Evolutionary conservation across 2,888 invertebrate species (phyloP).

Genomic region (Thecophora atra): DNA sequence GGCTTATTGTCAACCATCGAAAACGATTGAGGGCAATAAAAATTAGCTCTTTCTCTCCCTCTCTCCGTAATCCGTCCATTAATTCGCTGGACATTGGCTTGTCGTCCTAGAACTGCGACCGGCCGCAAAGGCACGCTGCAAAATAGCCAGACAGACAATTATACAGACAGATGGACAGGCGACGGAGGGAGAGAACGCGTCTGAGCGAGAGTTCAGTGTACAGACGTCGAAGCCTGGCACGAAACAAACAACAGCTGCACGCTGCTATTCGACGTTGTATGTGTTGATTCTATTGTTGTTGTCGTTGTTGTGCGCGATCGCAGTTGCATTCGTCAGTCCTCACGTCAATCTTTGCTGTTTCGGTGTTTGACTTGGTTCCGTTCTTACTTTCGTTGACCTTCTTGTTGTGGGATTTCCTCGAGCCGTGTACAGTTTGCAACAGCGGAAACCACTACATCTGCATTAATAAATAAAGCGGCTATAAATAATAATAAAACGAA

Average conservation of each 20-base stretch:
- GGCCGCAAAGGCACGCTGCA: neutral
- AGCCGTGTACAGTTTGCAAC: constrained; percentile 7
- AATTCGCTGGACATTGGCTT: neutral
- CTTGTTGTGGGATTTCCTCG: constrained; percentile 9
- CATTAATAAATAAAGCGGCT: no score
- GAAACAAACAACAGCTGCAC: constrained; percentile 10
- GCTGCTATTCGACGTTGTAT: neutral
- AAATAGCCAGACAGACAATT: constrained; percentile 36
- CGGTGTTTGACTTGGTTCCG: neutral
- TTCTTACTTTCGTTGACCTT: constrained; percentile 31
- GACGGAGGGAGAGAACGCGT: no score
- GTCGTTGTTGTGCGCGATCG: constrained; percentile 24
- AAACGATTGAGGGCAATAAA: no score
- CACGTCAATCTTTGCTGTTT: no score
- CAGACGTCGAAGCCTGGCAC: neutral
- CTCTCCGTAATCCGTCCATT: neutral
- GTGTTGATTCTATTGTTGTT: constrained; percentile 21
- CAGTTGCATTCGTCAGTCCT: neutral
- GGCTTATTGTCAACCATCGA: no score
- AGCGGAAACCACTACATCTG: neutral
- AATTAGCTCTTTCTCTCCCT: neutral
- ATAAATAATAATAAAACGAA: neutral
- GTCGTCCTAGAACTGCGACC: neutral
- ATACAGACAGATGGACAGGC: constrained; percentile 21
- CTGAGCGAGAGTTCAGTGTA: no score